Conservation (phyloP, 1,140 invertebrate genomes). For the Trichonephila inaurata region DNA sequence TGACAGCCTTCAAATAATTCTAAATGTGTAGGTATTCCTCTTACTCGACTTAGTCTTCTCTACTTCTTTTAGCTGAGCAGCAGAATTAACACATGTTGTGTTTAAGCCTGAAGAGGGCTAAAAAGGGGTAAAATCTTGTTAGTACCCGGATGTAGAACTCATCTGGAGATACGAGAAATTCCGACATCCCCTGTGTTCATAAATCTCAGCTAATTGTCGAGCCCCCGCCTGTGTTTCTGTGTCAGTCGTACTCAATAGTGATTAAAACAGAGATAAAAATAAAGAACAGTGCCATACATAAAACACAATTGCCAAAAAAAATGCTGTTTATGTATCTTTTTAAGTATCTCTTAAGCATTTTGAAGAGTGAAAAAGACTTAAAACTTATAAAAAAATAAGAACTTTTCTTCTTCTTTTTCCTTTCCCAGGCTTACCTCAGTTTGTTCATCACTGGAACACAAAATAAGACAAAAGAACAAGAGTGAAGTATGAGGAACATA, state of each 20-base stretch:
- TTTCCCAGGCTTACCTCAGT: not conserved
- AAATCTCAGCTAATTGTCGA: constrained; percentile 30
- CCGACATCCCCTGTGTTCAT: not conserved
- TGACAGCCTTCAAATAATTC: no score
- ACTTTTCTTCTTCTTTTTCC: not conserved
- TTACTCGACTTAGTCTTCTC: no score
- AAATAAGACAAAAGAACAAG: not conserved
- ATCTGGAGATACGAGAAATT: not conserved
- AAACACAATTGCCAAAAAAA: not conserved
- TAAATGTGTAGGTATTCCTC: no score
- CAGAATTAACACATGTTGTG: constrained; percentile 29
- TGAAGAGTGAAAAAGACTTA: not conserved
- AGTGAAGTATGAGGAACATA: not conserved
- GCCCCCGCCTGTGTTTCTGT: not conserved
- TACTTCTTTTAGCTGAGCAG: no score
- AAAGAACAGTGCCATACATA: not conserved
- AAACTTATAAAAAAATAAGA: not conserved
- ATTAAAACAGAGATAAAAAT: constrained; percentile 10
- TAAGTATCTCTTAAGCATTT: not conserved
- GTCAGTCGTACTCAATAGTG: not conserved
- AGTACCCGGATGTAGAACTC: constrained; percentile 25
- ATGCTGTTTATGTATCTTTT: not conserved
- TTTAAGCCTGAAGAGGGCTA: not conserved
- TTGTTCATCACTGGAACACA: not conserved
- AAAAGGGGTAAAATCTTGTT: constrained; percentile 37